Evolutionary conservation across 2,797 vertebrate genomes (phyloP), one percentile per base, ranked within the genome.

Genomic region (Eulemur coronatus): DNA sequence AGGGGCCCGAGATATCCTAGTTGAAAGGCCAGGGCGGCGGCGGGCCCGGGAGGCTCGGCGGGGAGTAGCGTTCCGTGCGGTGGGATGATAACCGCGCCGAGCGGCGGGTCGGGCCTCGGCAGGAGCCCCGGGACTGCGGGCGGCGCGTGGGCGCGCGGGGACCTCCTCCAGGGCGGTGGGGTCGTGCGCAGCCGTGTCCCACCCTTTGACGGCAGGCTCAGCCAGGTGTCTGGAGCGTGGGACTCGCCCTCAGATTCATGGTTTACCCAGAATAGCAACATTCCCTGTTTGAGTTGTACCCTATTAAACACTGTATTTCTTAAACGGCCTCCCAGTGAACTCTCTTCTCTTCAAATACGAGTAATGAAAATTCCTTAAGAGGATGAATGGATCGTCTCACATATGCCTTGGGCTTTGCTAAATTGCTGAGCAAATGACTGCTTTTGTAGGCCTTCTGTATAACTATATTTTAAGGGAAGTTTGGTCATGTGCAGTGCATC

Each of bases 261-360:
- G 15, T 33, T 69, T 0, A 0, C 15, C 65, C 72, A 70, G 97
- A 94, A 30, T 76, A 0, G 7, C 91, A 22, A 0, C 43, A 2
- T 28, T 35, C 38, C 5, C 0, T 33, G 2, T 4, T 82, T 72
- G 38, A 24, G 1, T 67, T 65, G 95, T 50, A 0, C 11, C 91
- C 95, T 69, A 1, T 57, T 11, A 41, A 20, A 6, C 12, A 33
- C 75, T 78, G 20, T 35, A 8, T 63, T 87, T 33, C 11, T 41
- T 57, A 33, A 73, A 88, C 85, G 43, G 95, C 79, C 61, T 4
- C 91, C 50, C 1, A 18, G 30, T 20, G 63, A 26, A 55, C 70
- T 18, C 48, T 14, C 55, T 69, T 18, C 52, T 46, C 14, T 38
- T 33, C 70, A 6, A 0, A 5, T n/a, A 18, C 6, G 38, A 50